A percentile compares a stretch with the other conserved stretches of the same genome.
Conservation (phyloP, 2,113 vertebrate species). For the Rattus norvegicus region DNA sequence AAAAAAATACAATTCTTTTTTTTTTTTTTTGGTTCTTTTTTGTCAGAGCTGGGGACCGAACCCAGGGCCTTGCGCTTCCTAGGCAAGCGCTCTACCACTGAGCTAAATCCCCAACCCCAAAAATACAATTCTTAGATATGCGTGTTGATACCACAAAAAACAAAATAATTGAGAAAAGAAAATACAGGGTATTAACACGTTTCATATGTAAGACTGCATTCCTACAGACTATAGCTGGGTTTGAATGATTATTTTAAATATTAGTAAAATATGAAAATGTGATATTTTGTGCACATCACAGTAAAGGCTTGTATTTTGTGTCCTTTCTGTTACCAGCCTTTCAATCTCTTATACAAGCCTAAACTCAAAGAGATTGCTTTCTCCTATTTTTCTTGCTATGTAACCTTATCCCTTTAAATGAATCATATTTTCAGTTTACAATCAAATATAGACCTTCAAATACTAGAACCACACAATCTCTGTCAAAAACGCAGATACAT, state of each 20-base stretch:
- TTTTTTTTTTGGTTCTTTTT: too few species aligned
- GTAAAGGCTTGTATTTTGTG: background rate
- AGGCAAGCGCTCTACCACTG: too few species aligned
- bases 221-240: background rate
- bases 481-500: background rate
- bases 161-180: too few species aligned
- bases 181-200: background rate
- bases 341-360: background rate
- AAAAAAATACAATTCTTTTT: background rate
- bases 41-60: too few species aligned
- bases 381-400: background rate
- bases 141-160: background rate
- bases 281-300: background rate
- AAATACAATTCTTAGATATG: background rate
- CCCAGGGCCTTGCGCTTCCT: too few species aligned
- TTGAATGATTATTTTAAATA: conserved; percentile 42
- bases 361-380: background rate
- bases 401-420: background rate
- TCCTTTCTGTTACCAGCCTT: background rate
- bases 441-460: background rate
- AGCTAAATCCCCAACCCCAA: too few species aligned
- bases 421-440: background rate
- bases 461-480: background rate
- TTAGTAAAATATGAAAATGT: background rate
- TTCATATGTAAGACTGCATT: background rate